Percentiles rank a stretch among this genome's conserved stretches.
These are phyloP conservation scores for Pachymerium ferrugineum DNA, from an alignment of 2,888 invertebrate species.

Conservation along the genomic window DNA sequence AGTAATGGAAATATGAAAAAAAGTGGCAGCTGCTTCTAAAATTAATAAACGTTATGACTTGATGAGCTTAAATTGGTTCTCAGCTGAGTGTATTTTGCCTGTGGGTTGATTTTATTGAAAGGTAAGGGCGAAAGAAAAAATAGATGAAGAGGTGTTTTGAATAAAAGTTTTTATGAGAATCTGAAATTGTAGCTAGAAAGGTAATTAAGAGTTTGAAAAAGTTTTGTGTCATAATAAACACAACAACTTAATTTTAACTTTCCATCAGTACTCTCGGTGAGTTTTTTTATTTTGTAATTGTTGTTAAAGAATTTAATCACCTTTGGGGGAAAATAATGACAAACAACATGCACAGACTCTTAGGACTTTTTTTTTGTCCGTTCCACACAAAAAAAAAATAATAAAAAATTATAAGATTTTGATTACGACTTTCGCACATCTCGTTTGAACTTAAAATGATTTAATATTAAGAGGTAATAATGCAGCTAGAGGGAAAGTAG, in stretches of 20 bases:
- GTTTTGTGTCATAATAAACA: conserved; percentile 12
- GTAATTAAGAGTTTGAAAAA: conserved; percentile 17
- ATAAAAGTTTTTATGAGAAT: conserved; percentile 23
- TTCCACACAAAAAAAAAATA: no score
- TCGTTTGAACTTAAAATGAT: no score
- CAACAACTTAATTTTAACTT: conserved; percentile 16
- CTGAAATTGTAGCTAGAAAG: background rate
- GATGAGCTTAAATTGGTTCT: conserved; percentile 22
- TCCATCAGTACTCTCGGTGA: background rate
- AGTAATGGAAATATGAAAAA: background rate
- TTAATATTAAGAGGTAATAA: no score
- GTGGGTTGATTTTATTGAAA: conserved; percentile 2
- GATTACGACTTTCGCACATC: no score
- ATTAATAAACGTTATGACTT: conserved; percentile 21
- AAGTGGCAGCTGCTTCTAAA: conserved; percentile 16
- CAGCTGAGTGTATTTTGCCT: background rate
- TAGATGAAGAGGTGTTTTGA: background rate
- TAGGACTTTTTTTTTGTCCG: no score
- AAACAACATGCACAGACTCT: no score
- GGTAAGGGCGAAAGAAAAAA: background rate
- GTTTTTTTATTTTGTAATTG: background rate
- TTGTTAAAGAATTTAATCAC: conserved; percentile 5
- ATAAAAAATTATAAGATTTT: no score
- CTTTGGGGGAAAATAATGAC: no score
- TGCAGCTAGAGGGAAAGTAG: no score